Conservation (phyloP, 2,888 invertebrate species). For the Choreutis nemorana region DNA sequence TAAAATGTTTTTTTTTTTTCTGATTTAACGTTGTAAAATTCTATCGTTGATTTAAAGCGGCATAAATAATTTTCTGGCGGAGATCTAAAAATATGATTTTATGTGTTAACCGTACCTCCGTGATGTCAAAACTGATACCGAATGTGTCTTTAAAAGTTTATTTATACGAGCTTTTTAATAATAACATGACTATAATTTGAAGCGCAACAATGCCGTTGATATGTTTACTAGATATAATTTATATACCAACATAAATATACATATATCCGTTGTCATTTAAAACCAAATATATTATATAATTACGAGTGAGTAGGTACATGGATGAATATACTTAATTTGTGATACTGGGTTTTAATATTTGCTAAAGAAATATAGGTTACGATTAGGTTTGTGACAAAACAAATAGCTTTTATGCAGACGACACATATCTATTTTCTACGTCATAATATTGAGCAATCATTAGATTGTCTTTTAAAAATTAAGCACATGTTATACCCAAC, state of each 20-base stretch:
- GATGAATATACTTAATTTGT: background rate
- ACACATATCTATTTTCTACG: conserved; percentile 19
- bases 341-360: conserved; percentile 6
- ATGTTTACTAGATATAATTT: conserved; percentile 48
- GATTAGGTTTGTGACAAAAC: too few species aligned
- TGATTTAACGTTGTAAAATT: too few species aligned
- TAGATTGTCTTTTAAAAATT: conserved; percentile 31
- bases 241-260: conserved; percentile 18
- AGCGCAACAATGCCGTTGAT: conserved; percentile 60
- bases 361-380: conserved; percentile 15
- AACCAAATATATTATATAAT: background rate
- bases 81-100: too few species aligned
- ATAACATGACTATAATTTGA: too few species aligned
- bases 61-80: too few species aligned
- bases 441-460: conserved; percentile 35
- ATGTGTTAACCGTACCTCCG: too few species aligned
- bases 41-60: too few species aligned
- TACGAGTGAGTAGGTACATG: background rate
- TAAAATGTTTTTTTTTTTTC: too few species aligned
- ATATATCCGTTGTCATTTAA: background rate
- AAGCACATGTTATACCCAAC: background rate
- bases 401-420: conserved; percentile 15
- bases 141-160: too few species aligned
- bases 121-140: too few species aligned
- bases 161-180: too few species aligned